These are phyloP conservation scores for Catostomus latipinnis DNA, from an alignment of 2,797 vertebrate genomes.

Conservation along the genomic window DNA sequence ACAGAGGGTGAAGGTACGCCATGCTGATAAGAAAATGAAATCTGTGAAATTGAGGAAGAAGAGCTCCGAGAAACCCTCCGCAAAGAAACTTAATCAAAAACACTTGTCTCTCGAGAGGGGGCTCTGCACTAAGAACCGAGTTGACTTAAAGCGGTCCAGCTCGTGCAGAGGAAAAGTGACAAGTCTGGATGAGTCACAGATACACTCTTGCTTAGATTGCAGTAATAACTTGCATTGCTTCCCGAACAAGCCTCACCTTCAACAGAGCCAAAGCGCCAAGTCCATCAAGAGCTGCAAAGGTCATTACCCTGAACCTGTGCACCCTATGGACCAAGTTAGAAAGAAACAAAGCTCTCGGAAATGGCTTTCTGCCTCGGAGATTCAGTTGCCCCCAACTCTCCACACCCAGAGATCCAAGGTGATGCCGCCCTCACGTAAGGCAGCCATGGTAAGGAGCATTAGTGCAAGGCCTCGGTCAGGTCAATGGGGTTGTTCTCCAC, in stretches of 20 bases:
- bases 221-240: slow-evolving; percentile 74
- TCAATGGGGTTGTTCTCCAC: slow-evolving; percentile 65
- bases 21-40: slow-evolving; percentile 83
- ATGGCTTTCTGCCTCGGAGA: slow-evolving; percentile 79
- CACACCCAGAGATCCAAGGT: slow-evolving; percentile 70
- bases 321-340: slow-evolving; percentile 65
- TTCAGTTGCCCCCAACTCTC: slow-evolving; percentile 67
- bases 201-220: slow-evolving; percentile 84
- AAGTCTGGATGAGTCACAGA: slow-evolving; percentile 70
- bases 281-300: slow-evolving; percentile 65
- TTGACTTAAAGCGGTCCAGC: slow-evolving; percentile 63
- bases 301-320: slow-evolving; percentile 64
- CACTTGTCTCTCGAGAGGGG: slow-evolving; percentile 72
- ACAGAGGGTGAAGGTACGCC: slow-evolving; percentile 77
- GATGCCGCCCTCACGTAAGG: slow-evolving; percentile 57
- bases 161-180: slow-evolving; percentile 46
- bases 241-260: slow-evolving; percentile 66
- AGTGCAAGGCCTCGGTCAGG: slow-evolving; percentile 68
- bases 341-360: slow-evolving; percentile 78
- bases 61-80: slow-evolving; percentile 74
- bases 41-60: slow-evolving; percentile 79
- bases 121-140: slow-evolving; percentile 50
- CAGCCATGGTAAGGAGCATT: slow-evolving; percentile 63
- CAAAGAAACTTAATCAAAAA: slow-evolving; percentile 71
- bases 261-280: slow-evolving; percentile 64